Percentiles rank a stretch among this genome's conserved stretches.
Conservation (phyloP, 1,140 invertebrate species). For the Bicyclus anynana region DNA sequence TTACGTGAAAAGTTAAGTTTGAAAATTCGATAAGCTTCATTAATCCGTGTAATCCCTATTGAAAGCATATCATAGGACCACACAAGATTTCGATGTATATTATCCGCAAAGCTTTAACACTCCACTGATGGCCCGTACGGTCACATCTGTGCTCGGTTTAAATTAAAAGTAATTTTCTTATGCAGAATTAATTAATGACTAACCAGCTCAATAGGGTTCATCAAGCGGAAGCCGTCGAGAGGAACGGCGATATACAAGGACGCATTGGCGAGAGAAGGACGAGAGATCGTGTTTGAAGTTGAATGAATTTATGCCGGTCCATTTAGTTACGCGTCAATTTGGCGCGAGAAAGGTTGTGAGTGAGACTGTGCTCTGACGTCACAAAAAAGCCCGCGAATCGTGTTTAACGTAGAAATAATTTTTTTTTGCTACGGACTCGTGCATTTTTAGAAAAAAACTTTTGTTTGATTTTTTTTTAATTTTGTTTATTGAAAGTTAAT, state of each 20-base stretch:
- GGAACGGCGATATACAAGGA: constrained; percentile 32
- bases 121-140: constrained; percentile 26
- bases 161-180: constrained; percentile 77
- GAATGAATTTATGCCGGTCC: constrained; percentile 75
- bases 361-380: constrained; percentile 24
- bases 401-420: background rate
- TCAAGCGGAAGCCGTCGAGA: constrained; percentile 67
- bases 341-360: constrained; percentile 68
- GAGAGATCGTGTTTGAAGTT: constrained; percentile 49
- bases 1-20: too few relatives aligned
- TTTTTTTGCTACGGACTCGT: background rate
- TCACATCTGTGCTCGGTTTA: constrained; percentile 66
- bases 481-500: background rate
- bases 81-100: constrained; percentile 29
- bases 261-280: constrained; percentile 30
- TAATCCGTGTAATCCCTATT: too few relatives aligned
- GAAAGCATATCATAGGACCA: constrained; percentile 18
- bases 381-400: constrained; percentile 59
- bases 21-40: too few relatives aligned
- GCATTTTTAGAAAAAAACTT: background rate
- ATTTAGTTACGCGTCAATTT: constrained; percentile 74
- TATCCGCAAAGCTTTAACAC: constrained; percentile 35
- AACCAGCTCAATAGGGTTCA: constrained; percentile 76
- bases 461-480: background rate
- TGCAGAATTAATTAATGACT: constrained; percentile 77